Base-by-base conservation (phyloP, 2,888 invertebrate genomes). In the Lypha dubia region DNA sequence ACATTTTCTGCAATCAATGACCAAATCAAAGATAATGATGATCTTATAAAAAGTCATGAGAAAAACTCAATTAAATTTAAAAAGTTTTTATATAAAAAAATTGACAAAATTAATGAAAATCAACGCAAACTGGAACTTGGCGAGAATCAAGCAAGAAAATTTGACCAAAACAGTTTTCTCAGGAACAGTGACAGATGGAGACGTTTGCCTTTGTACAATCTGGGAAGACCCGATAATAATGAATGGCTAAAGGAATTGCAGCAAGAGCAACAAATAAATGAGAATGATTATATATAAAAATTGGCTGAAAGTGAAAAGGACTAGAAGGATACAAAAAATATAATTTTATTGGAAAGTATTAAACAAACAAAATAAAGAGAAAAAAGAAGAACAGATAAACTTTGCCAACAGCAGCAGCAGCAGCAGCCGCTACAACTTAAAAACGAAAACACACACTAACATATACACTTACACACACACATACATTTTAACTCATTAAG, bases 171-270 rank as follows among this genome's bases (percentile, higher is more conserved):
- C 5, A 22, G 3, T 1, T 9, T 35, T 5, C 35, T 74, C n/a
- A 35, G 63, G n/a, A 70, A 68, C 11, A 79, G 49, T 20, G 74
- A 77, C 17, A 84, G 81, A 81, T 84, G 84, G 84, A 74, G 77
- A 32, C 81, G 68, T 46, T 38, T 84, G 38, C 84, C 84, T 3
- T 11, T 75, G 5, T 79, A 74, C 38, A 84, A 79, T 44, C 11
- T 65, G 1, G 44, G 70, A 35, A 51, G 44, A 1, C 38, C 62
- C 8, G 77, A 70, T 0, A 74, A 70, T 0, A 74, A 51, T 41
- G 46, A 76, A 8, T 84, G 84, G 84, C 60, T 81, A 28, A 81
- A 44, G 28, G 46, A 79, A 58, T 41, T 81, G 58, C 65, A 81
- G 38, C 62, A 73, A 6, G 65, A 83, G n/a, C 32, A 71, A 15